Percentiles rank a stretch among this genome's conserved stretches.
Evolutionary conservation across 2,888 invertebrate genomes (phyloP).

Genomic region (Amiota mariae): DNA sequence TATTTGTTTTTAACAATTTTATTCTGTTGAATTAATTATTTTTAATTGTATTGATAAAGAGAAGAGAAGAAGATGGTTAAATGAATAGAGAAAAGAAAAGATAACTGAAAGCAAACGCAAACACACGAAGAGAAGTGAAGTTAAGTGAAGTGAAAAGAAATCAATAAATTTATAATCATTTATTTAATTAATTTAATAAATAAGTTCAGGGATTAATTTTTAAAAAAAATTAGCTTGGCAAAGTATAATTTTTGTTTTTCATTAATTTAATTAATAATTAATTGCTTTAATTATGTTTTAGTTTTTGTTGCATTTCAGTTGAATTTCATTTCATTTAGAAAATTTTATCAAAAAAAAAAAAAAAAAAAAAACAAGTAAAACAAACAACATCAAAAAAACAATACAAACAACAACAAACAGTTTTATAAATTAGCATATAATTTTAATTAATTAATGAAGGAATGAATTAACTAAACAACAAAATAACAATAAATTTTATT

Average conservation of each 20-base stretch:
- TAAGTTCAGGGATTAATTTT: slow-evolving; percentile 12
- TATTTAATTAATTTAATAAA: neutral
- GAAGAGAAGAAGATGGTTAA: too few relatives aligned
- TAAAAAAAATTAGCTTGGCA: neutral
- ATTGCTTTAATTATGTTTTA: neutral
- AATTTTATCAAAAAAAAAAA: neutral
- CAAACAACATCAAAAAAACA: neutral
- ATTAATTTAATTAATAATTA: neutral
- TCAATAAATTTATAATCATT: neutral
- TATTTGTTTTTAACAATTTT: slow-evolving; percentile 46
- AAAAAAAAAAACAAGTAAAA: neutral
- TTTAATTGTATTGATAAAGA: too few relatives aligned
- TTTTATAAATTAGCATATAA: neutral
- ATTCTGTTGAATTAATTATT: neutral
- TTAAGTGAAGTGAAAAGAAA: neutral
- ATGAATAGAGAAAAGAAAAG: too few relatives aligned
- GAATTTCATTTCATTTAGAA: neutral
- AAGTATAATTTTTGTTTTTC: slow-evolving; percentile 7
- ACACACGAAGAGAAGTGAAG: neutral
- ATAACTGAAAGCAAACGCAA: too few relatives aligned
- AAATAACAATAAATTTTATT: too few relatives aligned
- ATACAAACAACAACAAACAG: too few relatives aligned
- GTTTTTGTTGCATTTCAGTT: slow-evolving; percentile 7
- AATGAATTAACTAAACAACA: too few relatives aligned
- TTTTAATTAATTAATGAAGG: neutral